These are phyloP conservation scores for Erythrolamprus reginae DNA, from an alignment of 2,113 vertebrate genomes.

Conservation along the genomic window DNA sequence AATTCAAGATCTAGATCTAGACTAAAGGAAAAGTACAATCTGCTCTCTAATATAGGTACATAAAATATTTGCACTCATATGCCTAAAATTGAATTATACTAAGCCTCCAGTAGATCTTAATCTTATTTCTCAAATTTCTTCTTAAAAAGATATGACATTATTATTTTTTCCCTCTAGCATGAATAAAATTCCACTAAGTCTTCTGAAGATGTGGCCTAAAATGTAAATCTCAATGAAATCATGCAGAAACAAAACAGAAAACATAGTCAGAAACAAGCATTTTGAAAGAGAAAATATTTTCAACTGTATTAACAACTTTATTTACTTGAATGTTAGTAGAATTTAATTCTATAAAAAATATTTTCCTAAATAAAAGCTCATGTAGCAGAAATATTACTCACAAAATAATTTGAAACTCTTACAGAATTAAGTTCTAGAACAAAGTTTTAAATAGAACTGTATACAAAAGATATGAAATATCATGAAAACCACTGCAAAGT, in stretches of 20 bases:
- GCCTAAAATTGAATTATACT: neutral
- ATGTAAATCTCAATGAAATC: neutral
- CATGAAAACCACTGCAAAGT: neutral
- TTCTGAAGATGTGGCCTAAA: neutral
- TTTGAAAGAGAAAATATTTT: neutral
- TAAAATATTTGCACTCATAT: neutral
- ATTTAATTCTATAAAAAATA: neutral
- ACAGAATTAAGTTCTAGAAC: neutral
- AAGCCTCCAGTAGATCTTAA: neutral
- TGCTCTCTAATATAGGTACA: neutral
- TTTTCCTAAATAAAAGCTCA: neutral
- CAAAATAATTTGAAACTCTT: neutral
- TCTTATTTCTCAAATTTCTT: neutral
- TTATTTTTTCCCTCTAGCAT: neutral
- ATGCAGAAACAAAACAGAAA: neutral
- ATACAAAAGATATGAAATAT: neutral
- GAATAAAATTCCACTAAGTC: neutral
- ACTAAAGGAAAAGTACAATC: neutral
- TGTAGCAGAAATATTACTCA: neutral
- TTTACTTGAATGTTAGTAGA: neutral
- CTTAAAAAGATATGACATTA: neutral
- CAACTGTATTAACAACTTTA: neutral
- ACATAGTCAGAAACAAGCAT: neutral
- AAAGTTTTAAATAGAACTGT: neutral
- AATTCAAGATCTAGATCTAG: neutral